Evolutionary conservation across 2,888 invertebrate species (phyloP), one percentile per base, ranked within the genome.

Genomic region (Monochamus alternatus): DNA sequence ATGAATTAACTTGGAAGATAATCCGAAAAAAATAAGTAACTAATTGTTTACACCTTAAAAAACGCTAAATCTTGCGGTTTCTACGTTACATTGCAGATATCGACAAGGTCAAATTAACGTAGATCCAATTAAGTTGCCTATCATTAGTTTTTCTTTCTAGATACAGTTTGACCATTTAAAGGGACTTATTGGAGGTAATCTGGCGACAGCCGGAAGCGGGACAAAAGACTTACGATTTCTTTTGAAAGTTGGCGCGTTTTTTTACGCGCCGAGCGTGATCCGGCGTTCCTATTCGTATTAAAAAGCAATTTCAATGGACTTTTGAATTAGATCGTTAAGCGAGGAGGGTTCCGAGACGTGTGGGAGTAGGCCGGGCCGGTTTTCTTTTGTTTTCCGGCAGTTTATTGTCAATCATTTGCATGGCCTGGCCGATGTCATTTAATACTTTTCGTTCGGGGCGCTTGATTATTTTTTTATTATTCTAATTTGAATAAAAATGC

Each of bases 381-480:
- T 72, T 75, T 79, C 81, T 77, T 82, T 82, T 81, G 81, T 81
- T 78, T 80, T 78, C 78, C 62, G 43, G 72, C 73, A 71, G 75
- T 81, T 80, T 79, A 81, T 81, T 82, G 81, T 82, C 82, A 81
- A 82, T 82, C 80, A 78, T 81, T 81, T 78, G 79, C 79, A 78
- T 77, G 65, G 76, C 64, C 52, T 75, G 75, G 75, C 72, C 76
- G 78, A 76, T 80, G 82, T 81, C 81, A 83, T 83, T 83, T 81
- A 80, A 83, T 83, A 81, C 81, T 78, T 82, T 81, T 77, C 72
- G 74, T 69, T 64, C 66, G 62, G 73, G 74, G 74, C 72, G 30
- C 44, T 59, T 44, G 30, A 44, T 69, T 69, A 60, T 31, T 69
- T 69, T 69, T 55, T 55, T 22, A 55, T 55, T 69, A 44, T 69